These are phyloP conservation scores for Melanotaenia parkinsoni DNA, from an alignment of 2,797 vertebrate species.

Conservation along the genomic window DNA sequence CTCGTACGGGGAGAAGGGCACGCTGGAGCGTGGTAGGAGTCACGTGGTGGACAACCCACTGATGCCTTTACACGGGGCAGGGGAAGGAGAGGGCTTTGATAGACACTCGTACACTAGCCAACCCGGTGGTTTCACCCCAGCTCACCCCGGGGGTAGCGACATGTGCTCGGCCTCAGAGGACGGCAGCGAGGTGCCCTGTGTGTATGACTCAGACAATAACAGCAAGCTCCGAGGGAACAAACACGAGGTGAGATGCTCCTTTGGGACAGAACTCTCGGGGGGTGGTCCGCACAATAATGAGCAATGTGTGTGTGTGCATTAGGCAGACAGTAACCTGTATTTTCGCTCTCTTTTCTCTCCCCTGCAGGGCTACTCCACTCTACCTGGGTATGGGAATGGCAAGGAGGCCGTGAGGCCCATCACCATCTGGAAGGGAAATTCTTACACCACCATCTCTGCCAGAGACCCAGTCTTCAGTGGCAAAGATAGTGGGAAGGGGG, in stretches of 20 bases:
- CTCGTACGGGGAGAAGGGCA: slow-evolving; percentile 85
- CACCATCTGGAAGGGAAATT: slow-evolving; percentile 95
- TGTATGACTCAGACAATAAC: slow-evolving; percentile 90
- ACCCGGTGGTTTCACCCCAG: slow-evolving; percentile 82
- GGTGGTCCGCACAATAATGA: slow-evolving; percentile 1
- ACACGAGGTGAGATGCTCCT: slow-evolving; percentile 86
- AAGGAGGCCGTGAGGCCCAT: slow-evolving; percentile 90
- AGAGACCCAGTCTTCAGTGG: slow-evolving; percentile 94
- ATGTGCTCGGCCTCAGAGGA: slow-evolving; percentile 87
- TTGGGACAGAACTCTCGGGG: neutral
- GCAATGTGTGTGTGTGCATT: neutral
- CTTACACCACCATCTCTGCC: slow-evolving; percentile 92
- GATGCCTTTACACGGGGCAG: slow-evolving; percentile 76
- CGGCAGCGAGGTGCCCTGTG: slow-evolving; percentile 84
- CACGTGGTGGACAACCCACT: slow-evolving; percentile 84
- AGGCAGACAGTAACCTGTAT: slow-evolving; percentile 43
- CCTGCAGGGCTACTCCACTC: slow-evolving; percentile 86
- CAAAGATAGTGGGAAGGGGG: slow-evolving; percentile 97
- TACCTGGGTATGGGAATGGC: slow-evolving; percentile 86
- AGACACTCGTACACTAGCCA: slow-evolving; percentile 89
- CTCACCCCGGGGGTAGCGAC: slow-evolving; percentile 85
- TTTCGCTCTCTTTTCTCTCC: slow-evolving; percentile 2
- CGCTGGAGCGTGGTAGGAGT: slow-evolving; percentile 83
- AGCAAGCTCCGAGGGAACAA: slow-evolving; percentile 85
- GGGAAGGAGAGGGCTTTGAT: slow-evolving; percentile 82